A percentile compares a stretch with the other conserved stretches of the same genome.
Evolutionary conservation across 2,797 vertebrate genomes (phyloP).

Genomic region (Tenualosa thibaudeaui): DNA sequence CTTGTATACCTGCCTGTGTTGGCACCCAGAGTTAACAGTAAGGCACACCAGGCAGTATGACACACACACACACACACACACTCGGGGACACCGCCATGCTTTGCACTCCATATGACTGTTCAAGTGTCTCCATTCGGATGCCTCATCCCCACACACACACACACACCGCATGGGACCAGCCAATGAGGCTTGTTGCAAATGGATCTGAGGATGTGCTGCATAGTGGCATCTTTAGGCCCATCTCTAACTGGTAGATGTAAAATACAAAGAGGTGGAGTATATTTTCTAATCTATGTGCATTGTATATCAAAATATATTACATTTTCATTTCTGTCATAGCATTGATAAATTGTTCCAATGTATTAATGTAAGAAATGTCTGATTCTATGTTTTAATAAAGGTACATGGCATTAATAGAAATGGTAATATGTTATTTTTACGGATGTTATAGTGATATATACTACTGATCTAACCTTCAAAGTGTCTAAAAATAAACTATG

Average conservation of each 20-base stretch:
- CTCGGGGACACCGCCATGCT: not conserved
- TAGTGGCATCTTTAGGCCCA: slow-evolving; percentile 5
- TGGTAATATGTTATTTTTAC: slow-evolving; percentile 18
- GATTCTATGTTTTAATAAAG: slow-evolving; percentile 56
- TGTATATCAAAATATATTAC: slow-evolving; percentile 45
- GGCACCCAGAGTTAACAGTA: not conserved
- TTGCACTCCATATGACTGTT: slow-evolving; percentile 26
- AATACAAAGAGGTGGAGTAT: slow-evolving; percentile 44
- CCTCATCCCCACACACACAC: not conserved
- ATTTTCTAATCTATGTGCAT: slow-evolving; percentile 51
- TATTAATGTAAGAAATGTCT: slow-evolving; percentile 53
- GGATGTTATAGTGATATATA: not conserved
- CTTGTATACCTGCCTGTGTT: not conserved
- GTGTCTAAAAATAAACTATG: too few relatives aligned
- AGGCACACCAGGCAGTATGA: not conserved
- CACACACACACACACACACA: slow-evolving; percentile 13
- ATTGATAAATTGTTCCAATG: slow-evolving; percentile 50
- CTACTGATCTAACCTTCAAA: not conserved
- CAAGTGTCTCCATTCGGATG: not conserved
- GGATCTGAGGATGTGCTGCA: not conserved
- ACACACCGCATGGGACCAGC: slow-evolving; percentile 31
- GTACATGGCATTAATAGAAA: slow-evolving; percentile 33
- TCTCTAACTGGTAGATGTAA: slow-evolving; percentile 42
- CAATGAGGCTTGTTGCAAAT: slow-evolving; percentile 38
- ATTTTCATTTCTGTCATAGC: slow-evolving; percentile 53